phyloP scores from a whole-genome alignment of 2,888 invertebrate genomes.

The Syritta pipiens region DNA sequence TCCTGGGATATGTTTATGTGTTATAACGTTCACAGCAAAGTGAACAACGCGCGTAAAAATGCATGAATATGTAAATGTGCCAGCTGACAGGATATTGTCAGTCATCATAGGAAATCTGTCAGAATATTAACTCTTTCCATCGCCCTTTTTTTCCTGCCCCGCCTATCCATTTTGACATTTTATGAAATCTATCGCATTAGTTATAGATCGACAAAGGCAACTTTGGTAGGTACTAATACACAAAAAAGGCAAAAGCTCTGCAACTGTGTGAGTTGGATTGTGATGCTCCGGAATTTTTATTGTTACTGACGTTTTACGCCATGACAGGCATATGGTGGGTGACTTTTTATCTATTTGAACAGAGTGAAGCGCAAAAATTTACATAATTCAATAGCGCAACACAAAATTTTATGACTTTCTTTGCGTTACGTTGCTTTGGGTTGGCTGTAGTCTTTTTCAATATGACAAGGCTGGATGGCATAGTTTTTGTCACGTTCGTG shows the following conservation, averaged over 20 bases:
- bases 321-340: constrained; percentile 34
- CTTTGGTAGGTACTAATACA: too few species aligned
- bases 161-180: constrained; percentile 42
- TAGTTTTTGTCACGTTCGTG: constrained; percentile 65
- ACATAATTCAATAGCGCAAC: constrained; percentile 59
- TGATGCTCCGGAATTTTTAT: constrained; percentile 51
- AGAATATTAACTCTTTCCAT: constrained; percentile 49
- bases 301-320: constrained; percentile 52
- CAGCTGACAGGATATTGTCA: constrained; percentile 68
- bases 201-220: constrained; percentile 56
- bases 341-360: background rate
- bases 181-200: constrained; percentile 64
- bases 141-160: background rate
- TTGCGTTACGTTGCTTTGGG: too few species aligned
- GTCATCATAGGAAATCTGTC: constrained; percentile 63
- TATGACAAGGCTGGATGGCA: constrained; percentile 56
- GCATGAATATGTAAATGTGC: constrained; percentile 67
- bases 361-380: constrained; percentile 35
- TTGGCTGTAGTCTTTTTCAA: constrained; percentile 53
- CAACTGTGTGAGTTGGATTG: constrained; percentile 33
- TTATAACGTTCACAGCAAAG: constrained; percentile 47
- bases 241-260: too few species aligned
- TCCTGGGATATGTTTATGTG: constrained; percentile 57
- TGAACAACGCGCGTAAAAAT: constrained; percentile 57
- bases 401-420: constrained; percentile 61